Base-by-base conservation (phyloP, 2,113 vertebrate genomes). In the Rhodinocichla rosea region DNA sequence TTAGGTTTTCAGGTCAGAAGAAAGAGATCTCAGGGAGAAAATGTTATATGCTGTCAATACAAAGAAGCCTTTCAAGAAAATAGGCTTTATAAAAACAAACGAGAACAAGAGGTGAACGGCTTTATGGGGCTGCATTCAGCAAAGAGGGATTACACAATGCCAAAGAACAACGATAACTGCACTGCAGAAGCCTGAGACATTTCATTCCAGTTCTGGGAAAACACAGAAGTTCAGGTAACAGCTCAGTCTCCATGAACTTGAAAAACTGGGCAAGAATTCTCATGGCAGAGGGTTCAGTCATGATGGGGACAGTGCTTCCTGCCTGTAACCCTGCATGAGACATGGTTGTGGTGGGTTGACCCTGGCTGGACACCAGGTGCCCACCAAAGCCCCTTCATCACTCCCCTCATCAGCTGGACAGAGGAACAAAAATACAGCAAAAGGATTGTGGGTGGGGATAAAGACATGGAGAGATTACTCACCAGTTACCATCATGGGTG, bases 1-100 rank as follows among this genome's bases (percentile, higher is more conserved):
- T 71, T 83, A 78, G 95, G 56, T 39, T 94, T 95, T 83, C 68
- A 76, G 85, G 57, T 95, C 56, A 75, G 53, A 92, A 94, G 39
- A 87, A 92, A 90, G 93, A 81, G 28, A 62, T 86, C 45, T 89
- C 64, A 68, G 49, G n/a, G 71, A 96, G 75, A 85, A 44, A 91
- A 96, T 75, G 81, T 6, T 87, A 63, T 27, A 47, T 39, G 22
- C 44, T 92, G 52, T 87, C 87, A 87, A 53, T 88, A 89, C 35
- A 78, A 89, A 37, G 27, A 94, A 94, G 55, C 10, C 19, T 52
- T 70, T 59, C 64, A 89, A 77, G 50, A 86, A 94, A 95, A 86
- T 57, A 81, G 45, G 7, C 20, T 94, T 96, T 83, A 69, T 40
- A 42, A 88, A 96, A 95, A 88, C 49, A 89, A 94, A 76, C 71